phyloP scores from a whole-genome alignment of 2,888 invertebrate species.

The Cheilosia vernalis region DNA sequence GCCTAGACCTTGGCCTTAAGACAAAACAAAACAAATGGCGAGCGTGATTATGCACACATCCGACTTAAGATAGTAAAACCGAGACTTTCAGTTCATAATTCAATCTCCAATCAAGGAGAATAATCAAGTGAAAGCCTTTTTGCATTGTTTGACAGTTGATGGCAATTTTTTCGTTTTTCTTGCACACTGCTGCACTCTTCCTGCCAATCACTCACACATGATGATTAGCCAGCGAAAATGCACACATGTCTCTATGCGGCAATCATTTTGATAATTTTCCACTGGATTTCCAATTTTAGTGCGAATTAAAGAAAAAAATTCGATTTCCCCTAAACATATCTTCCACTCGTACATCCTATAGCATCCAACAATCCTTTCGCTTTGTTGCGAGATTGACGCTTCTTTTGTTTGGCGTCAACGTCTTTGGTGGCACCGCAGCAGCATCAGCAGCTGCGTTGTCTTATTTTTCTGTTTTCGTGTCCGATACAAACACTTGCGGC shows the following conservation, averaged over 20 bases:
- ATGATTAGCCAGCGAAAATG: constrained; percentile 49
- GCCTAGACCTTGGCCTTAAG: constrained; percentile 69
- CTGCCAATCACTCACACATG: constrained; percentile 60
- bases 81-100: constrained; percentile 61
- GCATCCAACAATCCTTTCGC: constrained; percentile 53
- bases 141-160: constrained; percentile 64
- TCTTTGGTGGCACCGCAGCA: constrained; percentile 39
- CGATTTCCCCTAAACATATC: constrained; percentile 47
- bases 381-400: constrained; percentile 27
- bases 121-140: constrained; percentile 68
- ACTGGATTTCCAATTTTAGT: constrained; percentile 31
- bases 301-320: constrained; percentile 1
- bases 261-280: constrained; percentile 53
- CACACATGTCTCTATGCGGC: constrained; percentile 30
- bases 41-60: constrained; percentile 38
- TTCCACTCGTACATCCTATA: constrained; percentile 39
- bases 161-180: constrained; percentile 8
- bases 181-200: constrained; percentile 11
- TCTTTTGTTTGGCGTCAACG: constrained; percentile 14
- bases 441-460: constrained; percentile 19
- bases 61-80: constrained; percentile 4
- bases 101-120: constrained; percentile 60
- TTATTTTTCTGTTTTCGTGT: neutral
- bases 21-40: constrained; percentile 36
- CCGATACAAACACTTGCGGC: constrained; percentile 11